Evolutionary conservation across 1,140 invertebrate species (phyloP).

Genomic region (Conus ventricosus): DNA sequence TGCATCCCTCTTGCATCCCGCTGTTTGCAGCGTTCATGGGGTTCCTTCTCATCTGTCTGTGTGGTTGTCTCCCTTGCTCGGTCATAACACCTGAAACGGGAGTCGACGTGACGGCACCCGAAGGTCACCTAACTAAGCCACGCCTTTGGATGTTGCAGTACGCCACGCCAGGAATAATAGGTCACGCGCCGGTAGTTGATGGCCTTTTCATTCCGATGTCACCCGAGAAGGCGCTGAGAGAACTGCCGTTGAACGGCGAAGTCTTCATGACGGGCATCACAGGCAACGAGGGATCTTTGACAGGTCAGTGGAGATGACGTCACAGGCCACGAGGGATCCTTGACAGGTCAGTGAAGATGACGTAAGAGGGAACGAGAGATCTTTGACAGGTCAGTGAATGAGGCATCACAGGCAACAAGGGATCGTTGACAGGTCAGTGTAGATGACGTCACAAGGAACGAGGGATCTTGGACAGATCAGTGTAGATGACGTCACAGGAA

Average conservation of each 20-base stretch:
- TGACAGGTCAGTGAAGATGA: slow-evolving; percentile 44
- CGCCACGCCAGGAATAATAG: slow-evolving; percentile 37
- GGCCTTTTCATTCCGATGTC: slow-evolving; percentile 38
- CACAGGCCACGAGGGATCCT: slow-evolving; percentile 56
- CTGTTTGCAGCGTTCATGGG: no score
- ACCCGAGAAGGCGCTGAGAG: slow-evolving; percentile 31
- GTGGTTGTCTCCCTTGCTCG: not conserved
- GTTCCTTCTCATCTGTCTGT: not conserved
- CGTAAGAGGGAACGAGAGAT: slow-evolving; percentile 56
- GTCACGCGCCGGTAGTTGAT: slow-evolving; percentile 54
- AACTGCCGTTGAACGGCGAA: slow-evolving; percentile 47
- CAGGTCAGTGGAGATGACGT: slow-evolving; percentile 47
- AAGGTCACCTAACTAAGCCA: not conserved
- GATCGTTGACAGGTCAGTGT: slow-evolving; percentile 47
- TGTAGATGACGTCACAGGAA: slow-evolving; percentile 2
- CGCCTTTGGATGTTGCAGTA: slow-evolving; percentile 43
- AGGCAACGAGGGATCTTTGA: slow-evolving; percentile 54
- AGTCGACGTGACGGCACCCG: not conserved
- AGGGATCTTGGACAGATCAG: not conserved
- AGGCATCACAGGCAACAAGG: slow-evolving; percentile 56
- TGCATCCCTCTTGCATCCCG: no score
- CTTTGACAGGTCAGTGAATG: slow-evolving; percentile 42
- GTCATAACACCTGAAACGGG: not conserved
- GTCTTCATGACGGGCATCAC: slow-evolving; percentile 54
- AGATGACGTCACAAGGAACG: not conserved